phyloP scores from a whole-genome alignment of 64 coral and sea anemone genomes.

The Platygyra sinensis region DNA sequence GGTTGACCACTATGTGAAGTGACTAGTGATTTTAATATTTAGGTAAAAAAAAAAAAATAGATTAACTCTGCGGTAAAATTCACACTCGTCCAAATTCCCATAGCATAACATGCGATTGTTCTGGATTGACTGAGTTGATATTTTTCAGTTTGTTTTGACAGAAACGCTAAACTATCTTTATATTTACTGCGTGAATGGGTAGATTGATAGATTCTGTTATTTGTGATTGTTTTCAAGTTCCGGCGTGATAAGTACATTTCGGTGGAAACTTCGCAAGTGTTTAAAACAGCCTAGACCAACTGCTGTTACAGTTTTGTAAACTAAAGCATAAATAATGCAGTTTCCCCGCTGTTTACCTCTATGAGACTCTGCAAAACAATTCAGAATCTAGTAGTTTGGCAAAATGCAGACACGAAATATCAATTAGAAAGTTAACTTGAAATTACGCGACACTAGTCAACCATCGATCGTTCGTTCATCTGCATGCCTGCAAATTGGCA shows the following conservation, averaged over 20 bases:
- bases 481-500: no score
- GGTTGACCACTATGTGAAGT: no score
- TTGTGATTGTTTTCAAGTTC: background rate
- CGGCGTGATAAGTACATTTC: background rate
- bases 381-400: background rate
- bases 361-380: background rate
- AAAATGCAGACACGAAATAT: background rate
- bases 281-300: conserved; percentile 6
- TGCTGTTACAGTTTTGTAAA: background rate
- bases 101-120: no score
- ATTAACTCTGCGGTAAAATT: no score
- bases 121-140: background rate
- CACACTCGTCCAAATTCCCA: no score
- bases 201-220: background rate
- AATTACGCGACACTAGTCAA: background rate
- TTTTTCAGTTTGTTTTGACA: background rate
- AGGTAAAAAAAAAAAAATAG: no score
- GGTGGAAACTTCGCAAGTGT: conserved; percentile 11
- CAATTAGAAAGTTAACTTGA: background rate
- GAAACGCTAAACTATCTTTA: background rate
- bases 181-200: background rate
- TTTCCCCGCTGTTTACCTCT: background rate
- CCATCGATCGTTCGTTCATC: no score
- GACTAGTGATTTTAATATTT: no score
- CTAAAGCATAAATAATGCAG: background rate